Conservation (phyloP, 2,113 vertebrate species). For the Platichthys stellatus region DNA sequence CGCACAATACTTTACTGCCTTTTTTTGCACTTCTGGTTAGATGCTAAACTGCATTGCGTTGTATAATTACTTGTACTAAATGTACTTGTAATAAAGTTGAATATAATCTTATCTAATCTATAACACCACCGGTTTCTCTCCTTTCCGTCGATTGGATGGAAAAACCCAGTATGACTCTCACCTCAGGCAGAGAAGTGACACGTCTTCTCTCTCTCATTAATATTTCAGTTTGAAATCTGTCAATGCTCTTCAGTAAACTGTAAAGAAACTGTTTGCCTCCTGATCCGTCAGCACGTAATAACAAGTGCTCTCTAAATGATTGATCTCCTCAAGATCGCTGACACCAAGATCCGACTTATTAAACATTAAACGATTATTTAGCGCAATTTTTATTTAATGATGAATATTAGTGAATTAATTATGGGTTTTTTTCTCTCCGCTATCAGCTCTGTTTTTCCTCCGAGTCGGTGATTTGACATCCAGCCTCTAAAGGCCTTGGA, state of each 20-base stretch:
- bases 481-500: background rate
- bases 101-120: too few relatives aligned
- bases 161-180: background rate
- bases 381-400: background rate
- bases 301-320: conserved; percentile 12
- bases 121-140: background rate
- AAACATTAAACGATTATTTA: background rate
- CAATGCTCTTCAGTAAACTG: background rate
- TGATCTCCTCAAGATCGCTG: conserved; percentile 14
- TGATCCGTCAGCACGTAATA: background rate
- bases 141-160: background rate
- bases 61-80: too few relatives aligned
- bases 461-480: conserved; percentile 22
- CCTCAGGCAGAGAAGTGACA: background rate
- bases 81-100: too few relatives aligned
- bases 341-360: background rate
- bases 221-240: conserved; percentile 1
- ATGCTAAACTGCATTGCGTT: too few relatives aligned
- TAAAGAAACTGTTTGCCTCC: conserved; percentile 4
- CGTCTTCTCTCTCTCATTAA: background rate
- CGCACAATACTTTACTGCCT: too few relatives aligned
- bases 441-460: too few relatives aligned
- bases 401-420: background rate
- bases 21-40: too few relatives aligned
- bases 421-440: background rate